phyloP scores from a whole-genome alignment of 2,797 vertebrate species.

The Podargus strigoides region DNA sequence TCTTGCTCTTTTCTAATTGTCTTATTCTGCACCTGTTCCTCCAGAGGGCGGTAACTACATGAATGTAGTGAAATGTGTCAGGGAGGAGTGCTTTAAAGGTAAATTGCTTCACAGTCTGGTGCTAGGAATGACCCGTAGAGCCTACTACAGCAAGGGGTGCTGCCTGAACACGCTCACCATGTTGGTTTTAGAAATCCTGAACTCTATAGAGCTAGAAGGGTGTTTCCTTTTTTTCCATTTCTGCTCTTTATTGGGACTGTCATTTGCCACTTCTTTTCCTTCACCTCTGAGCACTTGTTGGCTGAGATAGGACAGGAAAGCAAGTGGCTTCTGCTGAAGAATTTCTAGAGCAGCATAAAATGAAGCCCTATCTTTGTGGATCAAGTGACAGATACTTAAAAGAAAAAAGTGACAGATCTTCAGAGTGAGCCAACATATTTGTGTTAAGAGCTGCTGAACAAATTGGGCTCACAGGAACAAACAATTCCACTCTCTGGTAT shows the following conservation, averaged over 20 bases:
- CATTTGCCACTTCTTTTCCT: not conserved
- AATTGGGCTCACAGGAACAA: not conserved
- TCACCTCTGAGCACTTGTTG: not conserved
- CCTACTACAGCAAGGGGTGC: not conserved
- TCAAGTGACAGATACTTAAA: constrained; percentile 41
- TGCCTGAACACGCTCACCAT: not conserved
- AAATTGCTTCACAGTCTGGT: not conserved
- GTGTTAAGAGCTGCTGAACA: constrained; percentile 11
- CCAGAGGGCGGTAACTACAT: not conserved
- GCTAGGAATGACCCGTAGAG: not conserved
- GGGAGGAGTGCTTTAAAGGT: not conserved
- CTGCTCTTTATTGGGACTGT: not conserved
- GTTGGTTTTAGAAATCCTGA: not conserved
- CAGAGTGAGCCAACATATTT: constrained; percentile 36
- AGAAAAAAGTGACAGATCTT: constrained; percentile 19
- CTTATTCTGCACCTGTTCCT: not conserved
- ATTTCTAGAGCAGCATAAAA: not conserved
- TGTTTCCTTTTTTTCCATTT: not conserved
- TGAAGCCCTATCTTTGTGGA: not conserved
- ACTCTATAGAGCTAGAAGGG: not conserved
- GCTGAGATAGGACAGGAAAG: not conserved
- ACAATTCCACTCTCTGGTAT: not conserved
- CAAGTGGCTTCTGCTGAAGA: not conserved
- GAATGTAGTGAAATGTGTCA: rapidly evolving
- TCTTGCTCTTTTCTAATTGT: not conserved